These are phyloP conservation scores for Macrotis lagotis DNA, from an alignment of 2,113 vertebrate species.

Conservation along the genomic window DNA sequence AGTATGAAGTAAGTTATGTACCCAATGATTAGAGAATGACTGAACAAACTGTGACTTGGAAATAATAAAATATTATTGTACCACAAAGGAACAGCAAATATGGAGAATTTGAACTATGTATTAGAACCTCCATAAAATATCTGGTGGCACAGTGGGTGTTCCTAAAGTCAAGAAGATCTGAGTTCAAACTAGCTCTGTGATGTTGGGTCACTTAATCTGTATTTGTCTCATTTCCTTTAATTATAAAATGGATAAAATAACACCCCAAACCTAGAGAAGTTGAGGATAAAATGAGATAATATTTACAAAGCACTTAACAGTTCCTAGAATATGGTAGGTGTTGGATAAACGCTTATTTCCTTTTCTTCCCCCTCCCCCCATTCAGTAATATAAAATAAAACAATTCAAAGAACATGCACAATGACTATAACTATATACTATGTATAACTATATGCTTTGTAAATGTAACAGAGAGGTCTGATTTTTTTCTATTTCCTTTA, in stretches of 20 bases:
- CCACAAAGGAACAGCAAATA: background rate
- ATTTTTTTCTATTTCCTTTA: background rate
- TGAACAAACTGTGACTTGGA: background rate
- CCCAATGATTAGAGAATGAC: background rate
- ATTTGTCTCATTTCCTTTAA: background rate
- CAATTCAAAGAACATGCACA: background rate
- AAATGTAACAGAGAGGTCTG: background rate
- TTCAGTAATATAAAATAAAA: no score
- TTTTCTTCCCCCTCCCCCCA: background rate
- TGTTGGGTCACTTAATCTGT: background rate
- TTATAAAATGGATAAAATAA: background rate
- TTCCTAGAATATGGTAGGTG: background rate
- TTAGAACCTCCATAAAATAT: background rate
- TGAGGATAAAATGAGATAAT: background rate
- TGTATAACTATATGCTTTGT: no score
- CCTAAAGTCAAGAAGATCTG: background rate
- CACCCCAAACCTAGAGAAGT: background rate
- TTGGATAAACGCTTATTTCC: background rate
- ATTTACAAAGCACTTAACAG: background rate
- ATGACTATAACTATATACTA: background rate
- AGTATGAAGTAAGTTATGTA: background rate
- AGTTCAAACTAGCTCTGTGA: background rate
- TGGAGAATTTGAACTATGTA: background rate
- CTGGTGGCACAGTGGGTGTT: background rate
- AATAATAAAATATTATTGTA: background rate